These are phyloP conservation scores for Pampus argenteus DNA, from an alignment of 2,797 vertebrate species.

Conservation along the genomic window DNA sequence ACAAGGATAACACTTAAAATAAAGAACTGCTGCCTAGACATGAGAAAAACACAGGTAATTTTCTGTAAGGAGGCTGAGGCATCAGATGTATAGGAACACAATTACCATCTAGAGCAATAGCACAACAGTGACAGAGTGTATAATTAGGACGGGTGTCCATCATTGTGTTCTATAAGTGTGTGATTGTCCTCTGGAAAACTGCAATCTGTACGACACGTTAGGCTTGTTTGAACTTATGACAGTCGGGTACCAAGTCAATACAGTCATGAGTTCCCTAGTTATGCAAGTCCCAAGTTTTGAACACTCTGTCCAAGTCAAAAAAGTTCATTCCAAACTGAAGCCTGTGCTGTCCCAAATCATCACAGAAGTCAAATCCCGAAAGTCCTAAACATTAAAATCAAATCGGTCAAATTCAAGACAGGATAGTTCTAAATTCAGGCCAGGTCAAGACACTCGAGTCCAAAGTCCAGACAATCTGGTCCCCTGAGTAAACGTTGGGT, in stretches of 20 bases:
- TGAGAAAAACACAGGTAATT: slow-evolving; percentile 3
- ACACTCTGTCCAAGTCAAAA: no score
- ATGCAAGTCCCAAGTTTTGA: no score
- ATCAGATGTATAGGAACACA: background rate
- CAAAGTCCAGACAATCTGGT: no score
- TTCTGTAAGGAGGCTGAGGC: slow-evolving; percentile 1
- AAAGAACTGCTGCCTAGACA: slow-evolving; percentile 29
- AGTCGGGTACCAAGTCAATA: no score
- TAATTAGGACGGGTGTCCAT: background rate
- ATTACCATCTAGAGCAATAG: slow-evolving; percentile 2
- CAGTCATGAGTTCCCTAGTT: no score
- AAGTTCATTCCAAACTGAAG: background rate
- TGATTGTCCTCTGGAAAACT: background rate
- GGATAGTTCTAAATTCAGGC: no score
- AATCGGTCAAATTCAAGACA: no score
- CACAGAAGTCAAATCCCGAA: background rate
- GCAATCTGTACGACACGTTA: background rate
- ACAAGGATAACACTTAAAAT: slow-evolving; percentile 14
- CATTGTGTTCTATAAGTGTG: background rate
- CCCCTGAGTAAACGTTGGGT: no score
- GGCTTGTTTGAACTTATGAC: background rate
- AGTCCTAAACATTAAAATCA: no score
- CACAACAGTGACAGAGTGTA: background rate
- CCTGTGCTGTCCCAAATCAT: background rate
- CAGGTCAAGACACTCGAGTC: no score